Evolutionary conservation across 1,140 invertebrate genomes (phyloP), one percentile per base, ranked within the genome.

Genomic region (Drosophila asahinai): DNA sequence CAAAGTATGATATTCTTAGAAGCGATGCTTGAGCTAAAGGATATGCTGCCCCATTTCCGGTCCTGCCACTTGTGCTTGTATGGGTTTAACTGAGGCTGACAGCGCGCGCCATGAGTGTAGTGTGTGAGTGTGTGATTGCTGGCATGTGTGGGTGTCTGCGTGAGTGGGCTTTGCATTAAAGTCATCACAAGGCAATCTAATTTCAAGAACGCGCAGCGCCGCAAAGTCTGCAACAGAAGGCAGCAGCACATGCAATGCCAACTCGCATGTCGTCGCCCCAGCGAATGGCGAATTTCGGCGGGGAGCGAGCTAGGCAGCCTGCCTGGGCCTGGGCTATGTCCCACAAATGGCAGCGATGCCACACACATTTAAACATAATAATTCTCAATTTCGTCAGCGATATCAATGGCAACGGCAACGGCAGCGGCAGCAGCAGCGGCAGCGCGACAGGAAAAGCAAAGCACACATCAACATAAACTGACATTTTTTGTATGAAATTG

Each of bases 341-440:
- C 33, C 14, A 76, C 60, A 70, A 73, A 86, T 72, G 79, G 79
- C 78, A 61, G 36, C 60, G 68, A 77, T 77, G 64, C 75, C 77
- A 79, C 84, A 87, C 81, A 87, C 86, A 81, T 86, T 89, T 89
- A 89, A 90, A 89, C 84, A 90, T 90, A 89, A 90, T 89, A 89
- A 89, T 89, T 89, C 84, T 89, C 81, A 89, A 89, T 89, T 89
- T 90, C 86, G 86, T 90, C 86, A 84, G 78, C 84, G 75, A 81
- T 89, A 89, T 90, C 84, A 87, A 87, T 87, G 83, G 80, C 80
- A 80, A 48, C 55, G 36, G n/a, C 43, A 48, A 51, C 72, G 5
- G 33, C 52, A 55, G 52, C 19, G 19, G 19, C 52, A 33, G n/a
- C 43, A 47, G 59, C 72, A 6, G 19, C 52, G 38, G 54, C 54